Base-by-base conservation (phyloP, 2,797 vertebrate genomes). In the Halcyon leucocephala region DNA sequence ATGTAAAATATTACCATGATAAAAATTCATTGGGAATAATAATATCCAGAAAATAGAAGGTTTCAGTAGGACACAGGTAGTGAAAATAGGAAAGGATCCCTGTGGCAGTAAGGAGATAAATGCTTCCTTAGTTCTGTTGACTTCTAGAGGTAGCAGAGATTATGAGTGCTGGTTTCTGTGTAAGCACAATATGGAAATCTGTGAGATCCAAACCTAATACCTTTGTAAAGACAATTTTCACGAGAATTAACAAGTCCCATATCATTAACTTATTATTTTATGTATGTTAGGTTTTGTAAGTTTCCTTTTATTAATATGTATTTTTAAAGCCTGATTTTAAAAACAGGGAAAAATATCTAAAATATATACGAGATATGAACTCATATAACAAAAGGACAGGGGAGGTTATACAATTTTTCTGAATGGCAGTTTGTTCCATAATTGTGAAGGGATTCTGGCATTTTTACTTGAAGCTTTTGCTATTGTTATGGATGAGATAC, bases 391-490 rank as follows among this genome's bases (percentile, higher is more conserved):
- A 93, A 93, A 76, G 69, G 66, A 82, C 31, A 84, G 71, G 1
- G 4, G 52, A 81, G 24, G 39, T 64, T 37, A 41, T 10, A 71
- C 19, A 5, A 2, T 82, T 95, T 82, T 93, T 82, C 73, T 89
- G 85, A 83, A 79, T 66, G 76, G 69, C 64, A 93, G 67, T 82
- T 90, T 86, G 52, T 89, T 95, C 52, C 13, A 4, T 77, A 90
- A 94, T 44, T 66, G 42, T 76, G 65, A 83, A 91, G 60, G 42
- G 44, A 89, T 73, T 82, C 70, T 82, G 71, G 26, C 64, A 86
- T 46, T 65, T 85, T 51, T 72, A 80, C 41, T 35, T 70, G 58
- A 94, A 94, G 85, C 73, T 90, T 84, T 84, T 70, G 82, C 77
- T 93, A 80, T 49, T 84, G 42, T 72, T 87, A 82, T 21, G 67